A percentile compares a stretch with the other conserved stretches of the same genome.
Conservation (phyloP, 1,140 invertebrate genomes). For the Bombus breviceps region DNA sequence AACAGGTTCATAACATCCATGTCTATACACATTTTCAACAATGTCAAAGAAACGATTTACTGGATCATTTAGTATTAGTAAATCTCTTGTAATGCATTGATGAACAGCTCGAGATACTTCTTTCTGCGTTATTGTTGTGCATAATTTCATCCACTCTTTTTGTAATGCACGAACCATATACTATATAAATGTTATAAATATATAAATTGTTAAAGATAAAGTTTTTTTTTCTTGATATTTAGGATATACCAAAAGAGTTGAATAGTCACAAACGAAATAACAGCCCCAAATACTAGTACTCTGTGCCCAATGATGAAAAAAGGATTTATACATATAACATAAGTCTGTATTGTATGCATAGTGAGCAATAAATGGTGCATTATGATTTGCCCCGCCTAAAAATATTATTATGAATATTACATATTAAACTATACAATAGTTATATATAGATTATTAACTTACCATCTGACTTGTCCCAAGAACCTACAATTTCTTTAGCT, state of each 20-base stretch:
- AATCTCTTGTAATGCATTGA: constrained; percentile 73
- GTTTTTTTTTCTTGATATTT: neutral
- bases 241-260: constrained; percentile 67
- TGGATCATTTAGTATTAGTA: constrained; percentile 56
- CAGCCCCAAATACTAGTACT: constrained; percentile 80
- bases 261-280: constrained; percentile 73
- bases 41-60: constrained; percentile 66
- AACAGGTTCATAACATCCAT: constrained; percentile 60
- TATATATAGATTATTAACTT: neutral
- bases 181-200: constrained; percentile 48
- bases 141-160: constrained; percentile 78
- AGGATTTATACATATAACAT: constrained; percentile 78
- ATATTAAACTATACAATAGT: neutral
- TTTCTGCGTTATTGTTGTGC: constrained; percentile 72
- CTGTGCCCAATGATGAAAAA: constrained; percentile 76
- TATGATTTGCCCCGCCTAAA: constrained; percentile 70
- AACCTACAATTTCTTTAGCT: constrained; percentile 67
- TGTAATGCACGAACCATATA: constrained; percentile 74
- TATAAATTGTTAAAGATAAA: neutral
- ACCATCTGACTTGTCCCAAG: constrained; percentile 61
- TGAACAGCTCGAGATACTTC: constrained; percentile 79
- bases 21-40: constrained; percentile 47
- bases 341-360: constrained; percentile 68
- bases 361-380: constrained; percentile 70
- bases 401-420: constrained; percentile 8